These are phyloP conservation scores for Myotis lucifugus DNA, from an alignment of 2,113 vertebrate species.

Conservation along the genomic window DNA sequence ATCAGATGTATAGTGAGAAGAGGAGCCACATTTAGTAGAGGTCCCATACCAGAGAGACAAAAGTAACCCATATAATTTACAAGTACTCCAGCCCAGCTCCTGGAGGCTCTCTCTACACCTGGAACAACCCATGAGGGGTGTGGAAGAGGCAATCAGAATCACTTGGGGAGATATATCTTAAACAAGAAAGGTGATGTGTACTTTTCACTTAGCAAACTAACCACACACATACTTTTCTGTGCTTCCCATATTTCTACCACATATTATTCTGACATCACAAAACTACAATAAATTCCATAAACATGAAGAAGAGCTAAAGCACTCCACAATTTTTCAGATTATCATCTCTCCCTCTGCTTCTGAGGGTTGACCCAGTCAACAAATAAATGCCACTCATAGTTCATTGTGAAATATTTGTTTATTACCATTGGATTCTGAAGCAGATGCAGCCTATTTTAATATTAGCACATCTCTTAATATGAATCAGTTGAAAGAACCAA, in stretches of 20 bases:
- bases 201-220: not conserved
- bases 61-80: not conserved
- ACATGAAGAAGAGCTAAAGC: constrained; percentile 2
- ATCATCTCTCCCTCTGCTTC: not conserved
- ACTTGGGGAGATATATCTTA: fast-evolving
- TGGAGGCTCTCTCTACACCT: not conserved
- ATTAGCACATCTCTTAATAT: not conserved
- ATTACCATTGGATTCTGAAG: not conserved
- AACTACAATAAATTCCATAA: not conserved
- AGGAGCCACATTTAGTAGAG: not conserved
- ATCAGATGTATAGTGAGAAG: not conserved
- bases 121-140: not conserved
- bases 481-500: constrained; percentile 1
- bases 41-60: not conserved
- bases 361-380: constrained; percentile 1
- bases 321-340: not conserved
- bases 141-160: not conserved
- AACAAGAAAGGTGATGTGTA: not conserved
- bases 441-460: not conserved
- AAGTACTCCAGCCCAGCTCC: not conserved
- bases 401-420: constrained; percentile 18
- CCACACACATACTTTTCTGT: not conserved
- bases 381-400: constrained; percentile 43
- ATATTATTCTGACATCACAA: not conserved
- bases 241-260: not conserved